phyloP scores from a whole-genome alignment of 1,140 invertebrate genomes.

The Leptinotarsa lineolata region DNA sequence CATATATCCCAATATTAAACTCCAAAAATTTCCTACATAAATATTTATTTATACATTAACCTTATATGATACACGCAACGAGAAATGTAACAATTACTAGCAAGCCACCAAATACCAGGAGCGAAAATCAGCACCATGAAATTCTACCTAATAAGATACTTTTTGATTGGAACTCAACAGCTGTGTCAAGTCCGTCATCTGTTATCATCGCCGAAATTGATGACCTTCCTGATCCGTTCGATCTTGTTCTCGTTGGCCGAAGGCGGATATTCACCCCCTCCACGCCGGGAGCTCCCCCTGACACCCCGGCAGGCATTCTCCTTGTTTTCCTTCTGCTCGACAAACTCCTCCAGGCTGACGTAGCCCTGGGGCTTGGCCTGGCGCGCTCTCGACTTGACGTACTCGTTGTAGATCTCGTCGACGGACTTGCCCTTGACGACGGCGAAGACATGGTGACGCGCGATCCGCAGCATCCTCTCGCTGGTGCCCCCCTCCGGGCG shows the following conservation, averaged over 20 bases:
- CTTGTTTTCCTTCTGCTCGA: conserved; percentile 29
- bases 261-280: conserved; percentile 13
- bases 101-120: too few species aligned
- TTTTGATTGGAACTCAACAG: too few species aligned
- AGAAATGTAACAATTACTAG: too few species aligned
- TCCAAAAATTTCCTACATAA: too few species aligned
- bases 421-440: conserved; percentile 65
- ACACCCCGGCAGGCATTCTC: conserved; percentile 37
- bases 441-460: conserved; percentile 64
- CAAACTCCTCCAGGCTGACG: conserved; percentile 40
- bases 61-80: too few species aligned
- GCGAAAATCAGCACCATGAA: too few species aligned
- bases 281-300: conserved; percentile 35
- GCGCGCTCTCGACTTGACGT: conserved; percentile 42
- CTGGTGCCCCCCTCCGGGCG: conserved; percentile 59
- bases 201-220: conserved; percentile 41
- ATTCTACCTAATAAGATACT: too few species aligned
- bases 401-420: conserved; percentile 61
- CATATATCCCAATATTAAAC: too few species aligned
- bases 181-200: background rate
- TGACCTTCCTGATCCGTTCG: conserved; percentile 49
- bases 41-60: too few species aligned
- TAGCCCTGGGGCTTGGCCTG: conserved; percentile 48
- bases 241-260: conserved; percentile 41
- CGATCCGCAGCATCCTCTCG: conserved; percentile 65